Base-by-base conservation (phyloP, 2,888 invertebrate species). In the Leptopilina myrica region DNA sequence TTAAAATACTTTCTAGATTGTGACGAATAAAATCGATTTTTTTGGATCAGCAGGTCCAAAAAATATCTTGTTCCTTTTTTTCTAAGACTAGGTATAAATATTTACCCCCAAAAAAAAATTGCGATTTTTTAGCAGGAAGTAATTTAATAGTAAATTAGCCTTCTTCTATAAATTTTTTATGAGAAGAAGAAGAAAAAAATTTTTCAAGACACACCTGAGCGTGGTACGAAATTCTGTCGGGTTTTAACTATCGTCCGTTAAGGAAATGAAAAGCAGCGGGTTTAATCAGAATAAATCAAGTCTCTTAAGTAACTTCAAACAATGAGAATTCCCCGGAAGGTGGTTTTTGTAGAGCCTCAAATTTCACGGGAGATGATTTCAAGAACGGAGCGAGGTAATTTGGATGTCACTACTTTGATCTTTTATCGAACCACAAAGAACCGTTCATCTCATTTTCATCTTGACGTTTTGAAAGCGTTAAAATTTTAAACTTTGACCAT, bases 211-310 rank as follows among this genome's bases (percentile, higher is more conserved):
- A 66, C 43, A 66, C 43, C 46, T 66, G 9, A 33, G 33, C 33
- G 33, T 9, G 11, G 49, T 12, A 15, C 46, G 66, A 66, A 66
- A 46, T 66, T 66, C 15, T 15, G 43, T 15, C 15, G 15, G 15
- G 15, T 46, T 33, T 46, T 66, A 66, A 46, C n/a, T 11, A 49
- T 49, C 49, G 9, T 66, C 43, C 43, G 11, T 43, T 40, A 46
- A 43, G 66, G 46, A 66, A 66, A 66, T 43, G 66, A 46, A 66
- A 43, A 66, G 40, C 40, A 43, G 43, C 43, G 43, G 43, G 43
- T 66, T 66, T 66, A 66, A 66, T 66, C 66, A 66, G 46, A 66
- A 66, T 66, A 66, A 66, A 66, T 66, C 66, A 66, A 43, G 66
- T 43, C 66, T 33, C 33, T 33, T 46, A 66, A 46, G 66, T 66